Conservation (phyloP, 2,797 vertebrate genomes). For the Crax fasciolata region DNA sequence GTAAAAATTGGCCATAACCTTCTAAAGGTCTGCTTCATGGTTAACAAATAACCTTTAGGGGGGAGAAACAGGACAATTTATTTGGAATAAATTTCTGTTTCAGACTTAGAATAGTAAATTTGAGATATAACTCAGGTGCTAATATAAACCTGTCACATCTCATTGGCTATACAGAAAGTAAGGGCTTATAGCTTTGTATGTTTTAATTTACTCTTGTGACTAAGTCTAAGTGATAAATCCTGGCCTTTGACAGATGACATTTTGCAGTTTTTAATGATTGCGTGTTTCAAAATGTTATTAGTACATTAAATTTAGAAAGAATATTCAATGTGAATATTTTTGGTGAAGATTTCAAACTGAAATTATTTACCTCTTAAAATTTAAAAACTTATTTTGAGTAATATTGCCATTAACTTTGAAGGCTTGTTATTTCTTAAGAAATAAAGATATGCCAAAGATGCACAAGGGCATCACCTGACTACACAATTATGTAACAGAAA, state of each 20-base stretch:
- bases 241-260: neutral
- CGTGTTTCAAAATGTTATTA: neutral
- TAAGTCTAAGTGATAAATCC: neutral
- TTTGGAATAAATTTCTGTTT: neutral
- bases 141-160: neutral
- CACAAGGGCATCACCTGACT: neutral
- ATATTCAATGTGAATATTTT: neutral
- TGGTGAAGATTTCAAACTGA: neutral
- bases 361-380: neutral
- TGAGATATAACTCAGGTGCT: neutral
- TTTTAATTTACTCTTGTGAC: neutral
- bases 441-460: neutral
- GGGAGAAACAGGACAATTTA: neutral
- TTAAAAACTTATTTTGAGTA: neutral
- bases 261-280: neutral
- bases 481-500: neutral
- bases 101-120: neutral
- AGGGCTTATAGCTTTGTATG: neutral
- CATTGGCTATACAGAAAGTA: neutral
- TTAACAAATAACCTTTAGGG: neutral
- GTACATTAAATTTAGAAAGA: neutral
- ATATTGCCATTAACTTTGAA: neutral
- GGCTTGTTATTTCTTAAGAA: neutral
- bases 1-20: neutral
- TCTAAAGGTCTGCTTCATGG: neutral